Base-by-base conservation (phyloP, 1,140 invertebrate species). In the Sinonovacula constricta region DNA sequence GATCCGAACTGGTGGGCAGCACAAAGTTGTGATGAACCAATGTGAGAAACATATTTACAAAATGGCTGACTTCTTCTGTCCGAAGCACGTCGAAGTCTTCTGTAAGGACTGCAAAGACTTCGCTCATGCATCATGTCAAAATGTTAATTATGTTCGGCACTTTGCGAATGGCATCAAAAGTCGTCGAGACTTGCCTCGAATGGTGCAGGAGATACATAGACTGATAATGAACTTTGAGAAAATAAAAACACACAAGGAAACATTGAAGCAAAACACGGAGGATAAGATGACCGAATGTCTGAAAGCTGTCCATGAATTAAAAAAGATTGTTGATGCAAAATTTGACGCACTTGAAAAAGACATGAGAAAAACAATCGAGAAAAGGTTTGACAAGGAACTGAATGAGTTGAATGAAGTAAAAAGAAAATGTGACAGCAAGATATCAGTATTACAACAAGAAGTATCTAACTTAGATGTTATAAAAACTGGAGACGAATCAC, bases 101-200 rank as follows among this genome's bases (percentile, higher is more conserved):
- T 65, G 62, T 15, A 2, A 65, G 18, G 62, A 65, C 15, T 65
- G 62, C 24, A 65, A 65, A 33, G 62, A 65, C 2, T 22, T 5
- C 1, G 24, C 4, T 28, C 62, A 65, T 45, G 33, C 39, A 18
- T 24, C 24, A 7, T 65, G 62, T 45, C 33, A 65, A 24, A 36
- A 24, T 22, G 34, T 65, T 22, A 65, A 45, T 65, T 31, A 39
- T 7, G 39, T 65, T 3, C 34, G 45, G 24, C 28, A 5, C 5
- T 45, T 65, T 36, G 62, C 62, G 14, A 65, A 65, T 14, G 62
- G 62, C 14, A 45, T 65, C 28, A 65, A 65, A 65, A 45, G 62
- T 65, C 31, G 62, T 2, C 10, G 31, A 18, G 62, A 65, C 4
- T 24, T 65, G 4, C 62, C 33, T 2, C 33, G 62, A 26, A 65